Evolutionary conservation across 2,797 vertebrate genomes (phyloP), one percentile per base, ranked within the genome.

Genomic region (Falco rusticolus): DNA sequence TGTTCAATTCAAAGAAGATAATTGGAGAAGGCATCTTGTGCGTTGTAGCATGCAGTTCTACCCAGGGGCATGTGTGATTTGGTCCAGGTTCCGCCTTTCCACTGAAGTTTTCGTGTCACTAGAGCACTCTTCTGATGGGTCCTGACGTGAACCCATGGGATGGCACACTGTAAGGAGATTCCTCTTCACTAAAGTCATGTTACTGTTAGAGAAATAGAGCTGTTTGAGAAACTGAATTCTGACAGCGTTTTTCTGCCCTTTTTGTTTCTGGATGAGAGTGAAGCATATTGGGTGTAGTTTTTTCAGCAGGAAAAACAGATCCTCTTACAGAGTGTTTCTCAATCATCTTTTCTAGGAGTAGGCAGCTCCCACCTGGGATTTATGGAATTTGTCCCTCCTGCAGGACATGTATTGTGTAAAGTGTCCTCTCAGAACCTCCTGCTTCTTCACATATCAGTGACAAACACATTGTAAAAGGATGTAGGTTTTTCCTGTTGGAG

Each of bases 111-210:
- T 91, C 70, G 1, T 91, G 70, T 96, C 94, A 88, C 31, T 85
- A 34, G 17, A 45, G 50, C 91, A 83, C 61, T 39, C 7, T 77
- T 70, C 41, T 86, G 74, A 95, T 97, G 96, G 74, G 83, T 95
- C 88, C 96, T 96, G 96, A 97, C 47, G 1, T 94, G 97, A 93
- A 90, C 92, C 75, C 82, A 16, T 4, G 48, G 66, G 83, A 70
- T 70, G 85, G 78, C 81, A 82, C 64, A 68, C 43, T 76, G 47
- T 6, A 7, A 85, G 68, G 45, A 94, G 92, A 86, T 88, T 93
- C 81, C 50, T 94, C 92, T 79, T 37, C 53, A 50, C 69, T 87
- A 15, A 78, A 82, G 82, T 89, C 11, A 79, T 80, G 61, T 91
- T 34, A 47, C 75, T 89, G 54, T 29, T 87, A 33, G 59, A 53